Conservation (phyloP, 2,113 vertebrate species). For the Ailurus styani region DNA sequence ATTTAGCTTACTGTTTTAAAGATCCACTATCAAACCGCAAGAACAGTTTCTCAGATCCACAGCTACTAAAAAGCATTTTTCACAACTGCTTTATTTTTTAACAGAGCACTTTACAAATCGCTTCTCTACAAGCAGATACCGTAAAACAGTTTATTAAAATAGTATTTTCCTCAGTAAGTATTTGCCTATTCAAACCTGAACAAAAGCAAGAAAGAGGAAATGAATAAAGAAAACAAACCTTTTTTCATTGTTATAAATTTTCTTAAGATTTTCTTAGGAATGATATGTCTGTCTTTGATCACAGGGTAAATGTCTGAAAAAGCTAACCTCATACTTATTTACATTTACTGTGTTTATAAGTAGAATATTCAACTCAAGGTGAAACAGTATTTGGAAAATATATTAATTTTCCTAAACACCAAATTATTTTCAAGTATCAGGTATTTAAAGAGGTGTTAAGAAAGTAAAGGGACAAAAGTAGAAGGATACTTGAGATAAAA, state of each 20-base stretch:
- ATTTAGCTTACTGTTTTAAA: conserved; percentile 56
- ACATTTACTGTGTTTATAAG: conserved; percentile 37
- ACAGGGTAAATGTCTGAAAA: conserved; percentile 37
- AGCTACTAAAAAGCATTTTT: conserved; percentile 59
- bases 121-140: conserved; percentile 43
- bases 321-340: conserved; percentile 28
- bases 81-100: conserved; percentile 54
- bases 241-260: conserved; percentile 44
- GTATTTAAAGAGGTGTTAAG: conserved; percentile 27
- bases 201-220: conserved; percentile 56
- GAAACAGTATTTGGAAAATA: conserved; percentile 48
- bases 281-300: conserved; percentile 44
- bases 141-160: conserved; percentile 54
- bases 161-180: conserved; percentile 57
- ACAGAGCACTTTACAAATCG: conserved; percentile 62
- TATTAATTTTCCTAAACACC: conserved; percentile 37
- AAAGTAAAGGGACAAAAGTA: conserved; percentile 28
- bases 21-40: conserved; percentile 22
- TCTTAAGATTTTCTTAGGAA: conserved; percentile 51
- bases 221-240: conserved; percentile 39
- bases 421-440: conserved; percentile 54
- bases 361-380: conserved; percentile 37
- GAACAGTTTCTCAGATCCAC: conserved; percentile 35
- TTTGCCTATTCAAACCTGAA: conserved; percentile 53
- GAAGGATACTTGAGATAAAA: background rate